Evolutionary conservation across 2,797 vertebrate species (phyloP), one percentile per base, ranked within the genome.

Genomic region (Micromesistius poutassou): DNA sequence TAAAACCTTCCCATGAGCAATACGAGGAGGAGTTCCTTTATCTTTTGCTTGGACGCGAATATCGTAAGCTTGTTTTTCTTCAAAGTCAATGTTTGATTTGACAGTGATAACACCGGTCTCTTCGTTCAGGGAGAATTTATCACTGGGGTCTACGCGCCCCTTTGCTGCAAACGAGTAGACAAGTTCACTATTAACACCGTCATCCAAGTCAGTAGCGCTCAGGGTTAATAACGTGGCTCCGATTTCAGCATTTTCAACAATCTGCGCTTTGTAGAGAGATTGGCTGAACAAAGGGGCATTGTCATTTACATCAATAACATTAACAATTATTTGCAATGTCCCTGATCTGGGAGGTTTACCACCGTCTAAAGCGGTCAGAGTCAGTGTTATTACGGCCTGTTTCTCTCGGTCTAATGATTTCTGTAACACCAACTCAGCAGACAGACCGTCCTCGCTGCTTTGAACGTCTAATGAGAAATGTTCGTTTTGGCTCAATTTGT

Each of bases 331-430:
- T 14, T 31, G 12, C 22, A 68, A 28, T 9, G 81, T 74, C 28
- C 73, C 80, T 12, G 80, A 81, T 74, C 50, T 78, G 0, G 46
- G 70, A 30, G 71, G 40, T 33, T 30, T 81, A 72, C 80, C 87
- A 77, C 83, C 62, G 16, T 78, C 78, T 62, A 66, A 2, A 75
- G 78, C 80, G 73, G 80, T 79, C 1, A 77, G 93, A 76, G 93
- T 87, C 73, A 95, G 84, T 75, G 81, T 90, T 87, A 93, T 91
- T 80, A 90, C 81, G 62, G 91, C 84, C 4, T 89, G 90, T 82
- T 93, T 93, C 80, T 95, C 95, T 2, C 94, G 89, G 80, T 95
- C 94, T 77, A 95, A 86, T 0, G 93, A 87, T 84, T 94, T 94
- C 30, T 94, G 93, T 81, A 95, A 86, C 78, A 95, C 92, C 75